phyloP scores from a whole-genome alignment of 2,888 invertebrate genomes.

The Leptogaster cylindrica region DNA sequence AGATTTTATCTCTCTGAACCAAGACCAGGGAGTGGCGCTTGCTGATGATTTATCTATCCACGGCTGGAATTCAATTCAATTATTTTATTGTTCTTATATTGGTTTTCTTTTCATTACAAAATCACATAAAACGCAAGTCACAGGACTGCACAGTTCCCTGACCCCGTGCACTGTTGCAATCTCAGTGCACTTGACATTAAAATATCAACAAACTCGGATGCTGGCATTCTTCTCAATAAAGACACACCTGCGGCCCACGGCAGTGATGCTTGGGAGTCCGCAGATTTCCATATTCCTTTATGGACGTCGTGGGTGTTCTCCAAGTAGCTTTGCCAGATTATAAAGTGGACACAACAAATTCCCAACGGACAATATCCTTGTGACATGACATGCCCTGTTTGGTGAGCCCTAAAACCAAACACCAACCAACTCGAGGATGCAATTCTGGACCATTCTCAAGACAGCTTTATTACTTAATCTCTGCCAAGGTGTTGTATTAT shows the following conservation, averaged over 20 bases:
- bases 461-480: slow-evolving; percentile 39
- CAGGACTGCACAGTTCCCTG: slow-evolving; percentile 13
- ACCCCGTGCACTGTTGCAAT: not conserved
- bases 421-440: slow-evolving; percentile 9
- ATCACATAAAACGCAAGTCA: not conserved
- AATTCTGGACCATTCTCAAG: not conserved
- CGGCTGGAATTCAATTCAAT: slow-evolving; percentile 27
- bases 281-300: slow-evolving; percentile 28
- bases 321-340: slow-evolving; percentile 34
- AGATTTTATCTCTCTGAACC: slow-evolving; percentile 11
- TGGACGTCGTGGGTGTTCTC: slow-evolving; percentile 29
- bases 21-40: slow-evolving; percentile 35
- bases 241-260: slow-evolving; percentile 32
- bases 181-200: slow-evolving; percentile 33
- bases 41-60: slow-evolving; percentile 26
- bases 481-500: slow-evolving; percentile 7
- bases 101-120: slow-evolving; percentile 2
- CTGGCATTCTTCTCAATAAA: slow-evolving; percentile 14
- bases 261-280: not conserved
- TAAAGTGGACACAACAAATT: slow-evolving; percentile 16
- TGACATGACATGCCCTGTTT: not conserved
- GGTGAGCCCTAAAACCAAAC: not conserved
- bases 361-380: slow-evolving; percentile 4
- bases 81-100: slow-evolving; percentile 5
- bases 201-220: slow-evolving; percentile 27